These are phyloP conservation scores for Eulemur mongoz DNA, from an alignment of 2,797 vertebrate species.

Conservation along the genomic window DNA sequence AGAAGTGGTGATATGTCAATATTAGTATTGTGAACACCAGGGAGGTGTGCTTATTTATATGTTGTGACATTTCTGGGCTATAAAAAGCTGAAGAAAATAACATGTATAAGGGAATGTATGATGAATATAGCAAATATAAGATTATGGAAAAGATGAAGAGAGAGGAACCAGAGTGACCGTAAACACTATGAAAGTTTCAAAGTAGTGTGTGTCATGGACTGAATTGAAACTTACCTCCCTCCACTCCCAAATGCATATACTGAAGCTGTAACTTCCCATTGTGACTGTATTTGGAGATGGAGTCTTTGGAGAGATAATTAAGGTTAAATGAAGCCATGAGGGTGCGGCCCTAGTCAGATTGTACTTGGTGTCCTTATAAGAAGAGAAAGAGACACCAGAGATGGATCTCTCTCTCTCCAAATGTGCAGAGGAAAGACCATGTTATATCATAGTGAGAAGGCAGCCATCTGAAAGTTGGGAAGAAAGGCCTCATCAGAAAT, in stretches of 20 bases:
- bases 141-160: not conserved
- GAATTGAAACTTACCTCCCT: too few relatives aligned
- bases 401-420: not conserved
- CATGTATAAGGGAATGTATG: not conserved
- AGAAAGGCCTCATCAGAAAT: not conserved
- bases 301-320: not conserved
- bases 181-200: not conserved
- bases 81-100: not conserved
- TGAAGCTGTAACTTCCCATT: not conserved
- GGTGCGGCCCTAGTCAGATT: not conserved
- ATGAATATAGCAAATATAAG: not conserved
- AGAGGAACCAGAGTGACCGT: not conserved
- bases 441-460: not conserved
- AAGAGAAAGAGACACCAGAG: not conserved
- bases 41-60: not conserved
- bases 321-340: not conserved
- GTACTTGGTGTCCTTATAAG: not conserved
- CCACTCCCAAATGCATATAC: not conserved
- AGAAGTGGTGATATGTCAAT: not conserved
- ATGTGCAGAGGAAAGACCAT: not conserved
- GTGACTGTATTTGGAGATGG: not conserved
- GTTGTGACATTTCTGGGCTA: not conserved
- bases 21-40: not conserved
- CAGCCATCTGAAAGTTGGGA: not conserved
- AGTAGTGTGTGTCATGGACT: not conserved